Evolutionary conservation across 2,113 vertebrate species (phyloP).

Genomic region (Seriola quinqueradiata): DNA sequence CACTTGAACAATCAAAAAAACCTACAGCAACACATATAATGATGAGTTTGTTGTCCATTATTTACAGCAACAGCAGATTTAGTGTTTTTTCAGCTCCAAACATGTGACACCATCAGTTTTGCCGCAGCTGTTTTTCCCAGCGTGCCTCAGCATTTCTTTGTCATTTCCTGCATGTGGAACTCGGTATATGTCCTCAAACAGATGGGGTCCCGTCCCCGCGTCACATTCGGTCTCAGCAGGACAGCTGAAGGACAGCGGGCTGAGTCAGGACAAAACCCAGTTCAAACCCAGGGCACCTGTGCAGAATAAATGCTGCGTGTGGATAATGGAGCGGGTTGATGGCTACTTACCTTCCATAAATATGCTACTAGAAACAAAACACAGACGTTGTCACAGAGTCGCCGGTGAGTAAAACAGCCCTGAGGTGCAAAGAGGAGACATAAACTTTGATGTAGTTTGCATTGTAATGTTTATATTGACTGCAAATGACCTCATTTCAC

Average conservation of each 20-base stretch:
- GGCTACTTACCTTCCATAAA: conserved; percentile 49
- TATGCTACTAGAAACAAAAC: conserved; percentile 25
- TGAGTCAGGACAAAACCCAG: conserved; percentile 38
- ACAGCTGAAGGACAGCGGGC: conserved; percentile 32
- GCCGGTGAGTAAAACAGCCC: neutral
- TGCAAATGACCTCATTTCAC: neutral
- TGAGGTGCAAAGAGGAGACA: neutral
- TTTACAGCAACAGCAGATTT: too few species aligned
- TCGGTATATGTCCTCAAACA: neutral
- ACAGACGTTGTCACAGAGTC: neutral
- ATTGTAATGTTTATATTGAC: conserved; percentile 1
- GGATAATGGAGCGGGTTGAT: conserved; percentile 37
- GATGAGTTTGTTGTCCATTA: too few species aligned
- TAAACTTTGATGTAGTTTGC: conserved; percentile 9
- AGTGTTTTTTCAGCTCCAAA: too few species aligned
- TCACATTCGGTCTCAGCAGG: conserved; percentile 1
- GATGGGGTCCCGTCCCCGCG: neutral
- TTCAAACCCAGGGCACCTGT: conserved; percentile 27
- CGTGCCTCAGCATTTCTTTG: neutral
- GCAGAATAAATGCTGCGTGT: conserved; percentile 2
- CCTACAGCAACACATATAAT: too few species aligned
- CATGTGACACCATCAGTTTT: neutral
- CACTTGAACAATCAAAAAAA: too few species aligned
- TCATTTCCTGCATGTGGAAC: neutral
- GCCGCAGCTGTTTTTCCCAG: too few species aligned